phyloP scores from a whole-genome alignment of 2,113 vertebrate species.

The Notothenia coriiceps region DNA sequence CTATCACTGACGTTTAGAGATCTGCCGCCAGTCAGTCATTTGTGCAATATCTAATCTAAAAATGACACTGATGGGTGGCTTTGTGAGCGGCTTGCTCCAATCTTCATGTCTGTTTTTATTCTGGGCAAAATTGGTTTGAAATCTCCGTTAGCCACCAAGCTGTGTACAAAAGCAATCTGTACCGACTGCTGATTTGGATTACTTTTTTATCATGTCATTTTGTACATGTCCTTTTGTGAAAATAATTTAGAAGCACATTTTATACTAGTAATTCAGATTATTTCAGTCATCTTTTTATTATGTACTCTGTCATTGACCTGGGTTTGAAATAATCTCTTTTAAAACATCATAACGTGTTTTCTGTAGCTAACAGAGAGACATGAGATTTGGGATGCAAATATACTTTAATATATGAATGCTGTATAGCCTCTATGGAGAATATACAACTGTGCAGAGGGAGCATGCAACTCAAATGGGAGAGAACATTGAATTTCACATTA shows the following conservation, averaged over 20 bases:
- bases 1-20: constrained; percentile 34
- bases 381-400: constrained; percentile 4
- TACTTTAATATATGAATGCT: background rate
- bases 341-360: constrained; percentile 18
- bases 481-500: constrained; percentile 16
- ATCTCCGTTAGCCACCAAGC: constrained; percentile 10
- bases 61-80: constrained; percentile 14
- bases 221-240: constrained; percentile 40
- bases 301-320: constrained; percentile 3
- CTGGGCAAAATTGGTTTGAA: constrained; percentile 13
- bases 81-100: constrained; percentile 5
- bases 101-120: constrained; percentile 10
- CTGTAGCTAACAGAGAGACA: constrained; percentile 13
- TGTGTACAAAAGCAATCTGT: background rate
- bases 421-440: background rate
- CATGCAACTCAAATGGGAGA: constrained; percentile 80
- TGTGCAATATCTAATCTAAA: constrained; percentile 52
- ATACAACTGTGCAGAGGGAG: constrained; percentile 55
- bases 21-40: constrained; percentile 25
- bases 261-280: constrained; percentile 42
- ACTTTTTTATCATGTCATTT: constrained; percentile 42
- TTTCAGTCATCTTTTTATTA: constrained; percentile 3
- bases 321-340: constrained; percentile 1
- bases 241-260: constrained; percentile 49
- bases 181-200: background rate